Evolutionary conservation across 2,113 vertebrate genomes (phyloP), one percentile per base, ranked within the genome.

Genomic region (Paramisgurnus dabryanus): DNA sequence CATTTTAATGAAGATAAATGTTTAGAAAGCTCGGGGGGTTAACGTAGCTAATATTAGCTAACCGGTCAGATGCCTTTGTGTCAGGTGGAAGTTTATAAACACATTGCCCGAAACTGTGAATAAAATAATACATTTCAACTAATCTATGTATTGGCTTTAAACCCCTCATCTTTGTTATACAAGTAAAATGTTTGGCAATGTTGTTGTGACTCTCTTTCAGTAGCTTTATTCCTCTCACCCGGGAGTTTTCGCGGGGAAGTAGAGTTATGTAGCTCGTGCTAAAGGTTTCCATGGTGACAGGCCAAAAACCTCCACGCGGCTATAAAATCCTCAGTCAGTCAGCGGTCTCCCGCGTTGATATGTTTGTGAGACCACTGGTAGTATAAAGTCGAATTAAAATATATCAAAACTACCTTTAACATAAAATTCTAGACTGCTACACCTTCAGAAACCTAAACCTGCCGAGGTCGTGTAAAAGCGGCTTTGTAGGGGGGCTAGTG

Each of bases 271-370:
- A 22, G 55, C 55, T 27, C 7, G 45, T 50, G 68, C 9, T 39
- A 41, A 27, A 50, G 58, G 82, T 83, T 80, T 58, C 78, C 60
- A 80, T 80, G 15, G 82, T 76, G 13, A 83, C 72, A 58, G 34
- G 6, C 17, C 27, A 65, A 55, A 77, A 77, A 64, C 13, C 15
- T 50, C 7, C 45, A 41, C 58, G 17, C 40, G 1, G 4, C 3
- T 64, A 34, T 34, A 34, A 34, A 34, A 34, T 3, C 27, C n/a
- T 47, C 12, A 18, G 17, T 53, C 63, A 40, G 3, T 75, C 12
- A 11, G 5, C 10, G 41, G 10, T 9, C 12, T 27, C 11, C 4
- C 5, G 12, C 4, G 22, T 47, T 64, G 6, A 6, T 64, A 39
- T 6, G 22, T 34, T 2, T 58, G 10, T 43, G 17, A 43, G 39